Evolutionary conservation across 1,140 invertebrate species (phyloP), one percentile per base, ranked within the genome.

Genomic region (Dendrolimus kikuchii): DNA sequence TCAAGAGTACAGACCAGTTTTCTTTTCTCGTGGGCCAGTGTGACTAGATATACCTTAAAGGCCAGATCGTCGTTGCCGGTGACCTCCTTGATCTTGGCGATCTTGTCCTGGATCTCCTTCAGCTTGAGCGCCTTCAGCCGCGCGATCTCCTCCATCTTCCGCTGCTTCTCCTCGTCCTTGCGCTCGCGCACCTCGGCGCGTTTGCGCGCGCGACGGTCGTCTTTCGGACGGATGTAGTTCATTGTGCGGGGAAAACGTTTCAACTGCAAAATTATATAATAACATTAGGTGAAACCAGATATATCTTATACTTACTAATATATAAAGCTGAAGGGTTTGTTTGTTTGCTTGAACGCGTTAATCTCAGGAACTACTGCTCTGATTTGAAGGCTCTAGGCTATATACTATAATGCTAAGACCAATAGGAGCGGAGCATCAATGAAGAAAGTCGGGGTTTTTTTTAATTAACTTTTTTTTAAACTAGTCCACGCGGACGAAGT

Each of bases 191-290:
- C 53, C 79, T 95, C 93, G 23, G 91, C 90, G 49, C 96, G 89
- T 69, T 96, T 95, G 36, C 92, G 77, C 49, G 96, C 91, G 53
- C 97, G 89, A 55, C 90, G 91, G 40, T 93, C 93, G 74, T 98
- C 93, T 67, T 93, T 94, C 37, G 90, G 91, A 39, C 98, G 90
- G 51, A 99, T 81, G 4, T 95, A 94, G 80, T 94, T 92, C 62
- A 99, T 91, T 0, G 93, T 96, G 65, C 98, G 90, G 1, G 98
- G 97, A 89, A 95, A 99, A 9, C 94, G 88, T 88, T 96, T 96
- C 10, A 96, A 91, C 92, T 94, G 71, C 52, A 88, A 23, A 23
- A 71, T 39, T 39, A 59, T 39, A 42, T 45, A n/a, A n/a, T n/a
- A n/a, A n/a, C n/a, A n/a, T n/a, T n/a, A n/a, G n/a, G n/a, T n/a